Evolutionary conservation across 1,140 invertebrate genomes (phyloP).

Genomic region (Platorchestia sp.): DNA sequence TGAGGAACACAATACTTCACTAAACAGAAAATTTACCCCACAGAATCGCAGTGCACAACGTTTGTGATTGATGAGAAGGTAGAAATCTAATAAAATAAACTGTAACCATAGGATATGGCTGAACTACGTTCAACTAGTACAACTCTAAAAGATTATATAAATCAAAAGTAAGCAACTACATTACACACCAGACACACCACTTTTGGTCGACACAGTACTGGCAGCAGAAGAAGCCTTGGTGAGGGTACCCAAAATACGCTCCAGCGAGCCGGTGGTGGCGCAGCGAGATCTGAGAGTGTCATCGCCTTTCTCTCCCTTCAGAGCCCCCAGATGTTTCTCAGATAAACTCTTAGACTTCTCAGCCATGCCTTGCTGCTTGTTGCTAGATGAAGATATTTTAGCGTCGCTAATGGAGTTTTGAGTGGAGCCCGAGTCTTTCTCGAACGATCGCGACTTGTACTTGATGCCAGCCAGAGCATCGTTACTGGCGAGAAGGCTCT

Average conservation of each 20-base stretch:
- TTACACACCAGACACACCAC: not conserved
- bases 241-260: constrained; percentile 17
- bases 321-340: constrained; percentile 18
- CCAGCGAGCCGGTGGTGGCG: constrained; percentile 13
- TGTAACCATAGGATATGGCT: not conserved
- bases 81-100: not conserved
- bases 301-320: not conserved
- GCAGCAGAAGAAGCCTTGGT: constrained; percentile 17
- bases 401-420: not conserved
- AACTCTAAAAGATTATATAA: not conserved
- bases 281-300: not conserved
- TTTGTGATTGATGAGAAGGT: not conserved
- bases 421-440: not conserved
- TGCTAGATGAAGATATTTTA: not conserved
- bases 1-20: too few species aligned
- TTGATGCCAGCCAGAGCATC: not conserved
- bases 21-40: too few species aligned
- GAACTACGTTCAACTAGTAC: not conserved
- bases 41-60: too few species aligned
- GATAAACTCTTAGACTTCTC: constrained; percentile 44
- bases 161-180: not conserved
- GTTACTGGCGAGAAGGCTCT: not conserved
- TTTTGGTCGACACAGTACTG: not conserved
- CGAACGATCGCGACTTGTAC: constrained; percentile 29
- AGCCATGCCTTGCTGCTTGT: constrained; percentile 8